Evolutionary conservation across 2,888 invertebrate genomes (phyloP).

Genomic region (Lucinisca nassula): DNA sequence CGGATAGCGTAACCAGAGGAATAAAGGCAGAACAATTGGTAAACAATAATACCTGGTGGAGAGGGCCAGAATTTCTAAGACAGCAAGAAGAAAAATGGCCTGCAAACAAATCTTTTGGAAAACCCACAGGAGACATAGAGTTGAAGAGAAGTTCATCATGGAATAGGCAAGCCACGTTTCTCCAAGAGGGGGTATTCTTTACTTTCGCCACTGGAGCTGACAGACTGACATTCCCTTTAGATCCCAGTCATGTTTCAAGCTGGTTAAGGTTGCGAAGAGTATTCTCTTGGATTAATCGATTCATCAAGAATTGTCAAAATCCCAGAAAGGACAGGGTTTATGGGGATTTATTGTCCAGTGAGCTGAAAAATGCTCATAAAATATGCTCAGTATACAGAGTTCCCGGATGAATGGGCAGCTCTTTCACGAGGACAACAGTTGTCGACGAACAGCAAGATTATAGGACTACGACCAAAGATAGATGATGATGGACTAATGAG

Average conservation of each 20-base stretch:
- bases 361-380: conserved; percentile 22
- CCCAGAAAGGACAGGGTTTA: neutral
- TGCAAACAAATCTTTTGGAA: neutral
- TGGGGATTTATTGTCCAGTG: neutral
- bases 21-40: neutral
- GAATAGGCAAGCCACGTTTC: neutral
- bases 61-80: conserved; percentile 11
- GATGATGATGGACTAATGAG: conserved; percentile 25
- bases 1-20: neutral
- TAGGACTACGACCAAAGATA: conserved; percentile 18
- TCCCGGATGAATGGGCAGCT: neutral
- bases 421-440: neutral
- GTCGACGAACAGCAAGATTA: conserved; percentile 17
- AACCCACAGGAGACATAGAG: too few species aligned
- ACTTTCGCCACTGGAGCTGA: neutral
- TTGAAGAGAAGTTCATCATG: neutral
- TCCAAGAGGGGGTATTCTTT: neutral
- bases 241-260: neutral
- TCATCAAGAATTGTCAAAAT: neutral
- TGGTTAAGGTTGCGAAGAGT: neutral
- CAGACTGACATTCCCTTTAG: neutral
- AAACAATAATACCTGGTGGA: neutral
- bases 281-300: neutral
- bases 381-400: neutral
- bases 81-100: conserved; percentile 2